Percentiles rank a stretch among this genome's conserved stretches.
Evolutionary conservation across 1,140 invertebrate genomes (phyloP).

Genomic region (Diorhabda sublineata): DNA sequence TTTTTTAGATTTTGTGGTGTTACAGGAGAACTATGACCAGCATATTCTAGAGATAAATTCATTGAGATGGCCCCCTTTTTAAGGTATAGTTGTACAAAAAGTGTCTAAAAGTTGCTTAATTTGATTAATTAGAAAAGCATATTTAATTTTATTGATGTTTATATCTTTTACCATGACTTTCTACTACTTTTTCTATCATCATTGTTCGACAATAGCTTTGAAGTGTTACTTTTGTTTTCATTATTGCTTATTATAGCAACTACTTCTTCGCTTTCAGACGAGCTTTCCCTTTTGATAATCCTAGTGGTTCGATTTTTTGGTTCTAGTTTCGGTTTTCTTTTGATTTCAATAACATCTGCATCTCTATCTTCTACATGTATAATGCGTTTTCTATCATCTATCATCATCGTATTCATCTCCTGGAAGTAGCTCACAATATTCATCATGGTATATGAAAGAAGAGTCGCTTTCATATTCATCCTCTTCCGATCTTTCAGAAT

Average conservation of each 20-base stretch:
- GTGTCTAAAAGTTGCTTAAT: conserved; percentile 23
- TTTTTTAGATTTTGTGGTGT: neutral
- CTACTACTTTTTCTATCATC: neutral
- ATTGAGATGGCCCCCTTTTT: conserved; percentile 25
- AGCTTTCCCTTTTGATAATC: conserved; percentile 21
- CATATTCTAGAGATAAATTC: conserved; percentile 29
- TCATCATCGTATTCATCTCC: conserved; percentile 27
- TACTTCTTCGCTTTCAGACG: conserved; percentile 10
- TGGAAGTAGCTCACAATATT: conserved; percentile 23
- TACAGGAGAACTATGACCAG: neutral
- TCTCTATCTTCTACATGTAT: conserved; percentile 12
- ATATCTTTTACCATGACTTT: conserved; percentile 28
- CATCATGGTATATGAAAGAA: conserved; percentile 38
- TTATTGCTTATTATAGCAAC: neutral
- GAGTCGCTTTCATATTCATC: conserved; percentile 35
- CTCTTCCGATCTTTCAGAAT: conserved; percentile 28
- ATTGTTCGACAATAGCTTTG: conserved; percentile 9
- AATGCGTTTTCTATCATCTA: conserved; percentile 23
- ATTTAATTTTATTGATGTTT: conserved; percentile 19
- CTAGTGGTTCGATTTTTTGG: conserved; percentile 18
- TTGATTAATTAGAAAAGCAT: conserved; percentile 19
- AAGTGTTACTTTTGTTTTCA: conserved; percentile 6
- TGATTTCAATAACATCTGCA: conserved; percentile 20
- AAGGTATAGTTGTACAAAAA: conserved; percentile 25
- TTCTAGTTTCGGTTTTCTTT: conserved; percentile 19